Percentiles rank a stretch among this genome's conserved stretches.
Conservation (phyloP, 2,113 vertebrate genomes). For the Saccopteryx leptura region DNA sequence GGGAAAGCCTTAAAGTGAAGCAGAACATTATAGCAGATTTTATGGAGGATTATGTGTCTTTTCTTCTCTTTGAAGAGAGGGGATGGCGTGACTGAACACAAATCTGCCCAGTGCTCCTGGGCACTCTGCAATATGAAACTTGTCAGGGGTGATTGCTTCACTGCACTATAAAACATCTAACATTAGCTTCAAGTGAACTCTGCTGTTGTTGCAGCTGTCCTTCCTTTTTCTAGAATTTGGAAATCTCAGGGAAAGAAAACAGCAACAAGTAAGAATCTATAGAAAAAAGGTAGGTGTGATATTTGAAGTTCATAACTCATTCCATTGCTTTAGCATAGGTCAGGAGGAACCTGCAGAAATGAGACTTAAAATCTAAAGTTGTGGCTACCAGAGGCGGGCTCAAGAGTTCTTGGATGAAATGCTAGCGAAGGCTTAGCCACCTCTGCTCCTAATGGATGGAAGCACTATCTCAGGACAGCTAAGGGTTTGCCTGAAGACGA, state of each 20-base stretch:
- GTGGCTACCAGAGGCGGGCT: background rate
- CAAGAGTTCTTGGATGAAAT: background rate
- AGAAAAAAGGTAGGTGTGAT: background rate
- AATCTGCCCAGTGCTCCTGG: background rate
- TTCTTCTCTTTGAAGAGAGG: slow-evolving; percentile 33
- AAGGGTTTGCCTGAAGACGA: background rate
- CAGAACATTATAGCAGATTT: background rate
- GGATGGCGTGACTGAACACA: background rate
- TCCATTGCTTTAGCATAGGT: background rate
- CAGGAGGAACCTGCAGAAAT: background rate
- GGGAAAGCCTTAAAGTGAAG: background rate
- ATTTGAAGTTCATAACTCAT: background rate
- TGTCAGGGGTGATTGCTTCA: background rate
- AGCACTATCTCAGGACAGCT: background rate
- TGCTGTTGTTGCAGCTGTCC: background rate
- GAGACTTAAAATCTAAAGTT: background rate
- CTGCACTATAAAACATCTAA: too few relatives aligned
- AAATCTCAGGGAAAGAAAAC: background rate
- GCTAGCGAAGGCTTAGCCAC: too few relatives aligned
- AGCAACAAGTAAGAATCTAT: background rate
- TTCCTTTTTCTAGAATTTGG: background rate
- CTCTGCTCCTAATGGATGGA: background rate
- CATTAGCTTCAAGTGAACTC: background rate
- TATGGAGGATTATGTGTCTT: background rate
- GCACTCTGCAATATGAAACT: background rate